These are phyloP conservation scores for Paralinhomoeus sp. DNA, from an alignment of 2,888 invertebrate genomes.

Conservation along the genomic window DNA sequence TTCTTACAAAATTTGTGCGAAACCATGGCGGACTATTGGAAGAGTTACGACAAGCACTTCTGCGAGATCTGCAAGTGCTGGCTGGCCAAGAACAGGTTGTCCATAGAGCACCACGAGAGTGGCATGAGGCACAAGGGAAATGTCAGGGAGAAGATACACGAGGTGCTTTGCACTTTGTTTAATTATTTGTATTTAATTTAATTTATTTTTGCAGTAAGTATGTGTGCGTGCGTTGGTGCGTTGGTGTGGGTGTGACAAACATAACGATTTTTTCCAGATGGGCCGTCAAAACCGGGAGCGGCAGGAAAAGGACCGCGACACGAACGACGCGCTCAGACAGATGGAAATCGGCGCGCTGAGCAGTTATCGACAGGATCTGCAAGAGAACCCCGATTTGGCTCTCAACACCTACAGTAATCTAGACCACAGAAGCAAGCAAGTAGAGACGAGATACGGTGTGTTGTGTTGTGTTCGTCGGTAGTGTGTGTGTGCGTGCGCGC, in stretches of 20 bases:
- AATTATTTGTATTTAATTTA: no score
- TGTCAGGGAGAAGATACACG: not conserved
- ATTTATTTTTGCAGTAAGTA: no score
- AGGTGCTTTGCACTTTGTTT: no score
- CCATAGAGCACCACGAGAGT: not conserved
- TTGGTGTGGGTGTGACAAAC: no score
- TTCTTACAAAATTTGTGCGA: no score
- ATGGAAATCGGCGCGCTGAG: not conserved
- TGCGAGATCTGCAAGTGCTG: slow-evolving; percentile 4
- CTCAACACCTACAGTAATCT: no score
- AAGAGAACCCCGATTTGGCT: not conserved
- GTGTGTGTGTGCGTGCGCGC: no score
- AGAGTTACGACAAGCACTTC: not conserved
- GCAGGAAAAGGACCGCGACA: not conserved
- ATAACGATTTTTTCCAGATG: no score
- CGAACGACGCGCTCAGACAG: not conserved
- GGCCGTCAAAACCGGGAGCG: not conserved
- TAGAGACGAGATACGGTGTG: no score
- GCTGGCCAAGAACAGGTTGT: not conserved
- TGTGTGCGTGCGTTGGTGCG: no score
- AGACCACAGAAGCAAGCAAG: no score
- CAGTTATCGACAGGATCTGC: not conserved
- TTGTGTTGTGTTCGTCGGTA: no score
- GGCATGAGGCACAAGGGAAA: not conserved
- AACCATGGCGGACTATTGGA: not conserved